Conservation (phyloP, 2,888 invertebrate genomes). For the Nemotelus pantherinus region DNA sequence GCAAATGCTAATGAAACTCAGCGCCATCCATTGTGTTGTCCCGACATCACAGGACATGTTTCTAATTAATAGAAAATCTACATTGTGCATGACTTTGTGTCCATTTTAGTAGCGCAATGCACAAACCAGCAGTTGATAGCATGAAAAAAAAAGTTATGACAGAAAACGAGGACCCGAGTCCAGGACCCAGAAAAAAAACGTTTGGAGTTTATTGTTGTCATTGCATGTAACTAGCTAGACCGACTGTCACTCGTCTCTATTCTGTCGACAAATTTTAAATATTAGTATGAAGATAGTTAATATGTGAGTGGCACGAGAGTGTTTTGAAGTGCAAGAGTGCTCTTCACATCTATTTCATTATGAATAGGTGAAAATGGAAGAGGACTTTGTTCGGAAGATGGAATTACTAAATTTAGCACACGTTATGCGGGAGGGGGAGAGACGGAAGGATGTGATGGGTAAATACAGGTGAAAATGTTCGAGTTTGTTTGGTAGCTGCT, state of each 20-base stretch:
- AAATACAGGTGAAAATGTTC: too few species aligned
- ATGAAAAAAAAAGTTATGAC: not conserved
- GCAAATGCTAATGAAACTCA: conserved; percentile 38
- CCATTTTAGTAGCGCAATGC: conserved; percentile 18
- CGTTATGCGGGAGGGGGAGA: too few species aligned
- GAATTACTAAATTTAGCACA: conserved; percentile 9
- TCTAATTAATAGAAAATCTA: conserved; percentile 42
- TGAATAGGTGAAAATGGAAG: conserved; percentile 35
- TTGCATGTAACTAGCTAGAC: conserved; percentile 1
- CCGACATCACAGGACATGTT: conserved; percentile 37
- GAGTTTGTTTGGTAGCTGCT: too few species aligned
- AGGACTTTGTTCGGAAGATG: not conserved
- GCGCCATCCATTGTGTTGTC: conserved; percentile 32
- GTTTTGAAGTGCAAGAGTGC: not conserved
- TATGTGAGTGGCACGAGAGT: not conserved
- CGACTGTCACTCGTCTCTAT: not conserved
- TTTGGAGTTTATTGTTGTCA: conserved; percentile 36
- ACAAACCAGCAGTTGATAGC: conserved; percentile 17
- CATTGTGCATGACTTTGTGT: conserved; percentile 40
- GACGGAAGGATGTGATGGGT: too few species aligned
- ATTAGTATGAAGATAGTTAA: conserved; percentile 28
- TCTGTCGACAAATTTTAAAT: conserved; percentile 37
- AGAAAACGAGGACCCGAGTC: too few species aligned
- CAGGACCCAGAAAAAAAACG: not conserved
- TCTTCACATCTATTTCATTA: conserved; percentile 37